These are phyloP conservation scores for Hephaestus fuliginosus DNA, from an alignment of 2,797 vertebrate genomes.

Conservation along the genomic window DNA sequence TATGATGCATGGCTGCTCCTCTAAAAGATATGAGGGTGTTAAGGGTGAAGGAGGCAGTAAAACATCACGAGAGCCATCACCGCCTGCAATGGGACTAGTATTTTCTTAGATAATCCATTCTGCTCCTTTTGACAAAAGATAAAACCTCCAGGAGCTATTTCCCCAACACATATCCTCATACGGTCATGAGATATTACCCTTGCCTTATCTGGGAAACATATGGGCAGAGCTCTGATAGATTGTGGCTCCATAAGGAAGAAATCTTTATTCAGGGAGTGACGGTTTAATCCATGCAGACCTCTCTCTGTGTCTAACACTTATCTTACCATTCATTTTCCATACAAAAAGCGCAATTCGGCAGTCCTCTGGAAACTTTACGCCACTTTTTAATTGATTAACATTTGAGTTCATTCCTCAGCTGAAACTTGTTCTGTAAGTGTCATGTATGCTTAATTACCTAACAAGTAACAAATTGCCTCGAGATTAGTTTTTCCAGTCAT, in stretches of 20 bases:
- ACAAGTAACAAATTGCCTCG: slow-evolving; percentile 71
- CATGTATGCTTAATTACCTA: slow-evolving; percentile 68
- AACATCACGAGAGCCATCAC: slow-evolving; percentile 57
- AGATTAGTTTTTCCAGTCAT: slow-evolving; percentile 73
- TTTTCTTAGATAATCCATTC: slow-evolving; percentile 68
- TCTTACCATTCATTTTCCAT: slow-evolving; percentile 41
- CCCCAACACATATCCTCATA: slow-evolving; percentile 57
- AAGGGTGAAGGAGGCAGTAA: slow-evolving; percentile 51
- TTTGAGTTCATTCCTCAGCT: slow-evolving; percentile 46
- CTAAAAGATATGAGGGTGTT: slow-evolving; percentile 43
- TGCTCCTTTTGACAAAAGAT: slow-evolving; percentile 70
- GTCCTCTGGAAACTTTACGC: slow-evolving; percentile 38
- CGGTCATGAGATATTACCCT: slow-evolving; percentile 63
- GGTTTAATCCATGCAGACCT: slow-evolving; percentile 69
- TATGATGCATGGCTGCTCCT: slow-evolving; percentile 28
- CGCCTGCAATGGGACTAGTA: slow-evolving; percentile 26
- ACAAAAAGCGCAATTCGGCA: slow-evolving; percentile 35
- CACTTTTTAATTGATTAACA: slow-evolving; percentile 62
- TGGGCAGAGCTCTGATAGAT: slow-evolving; percentile 67
- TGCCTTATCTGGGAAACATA: slow-evolving; percentile 71
- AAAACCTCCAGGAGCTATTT: slow-evolving; percentile 55
- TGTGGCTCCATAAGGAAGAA: slow-evolving; percentile 55
- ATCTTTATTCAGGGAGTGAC: slow-evolving; percentile 69
- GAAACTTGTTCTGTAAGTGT: slow-evolving; percentile 55
- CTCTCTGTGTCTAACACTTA: slow-evolving; percentile 34